Conservation (phyloP, 2,797 vertebrate genomes). For the Florisuga fusca region DNA sequence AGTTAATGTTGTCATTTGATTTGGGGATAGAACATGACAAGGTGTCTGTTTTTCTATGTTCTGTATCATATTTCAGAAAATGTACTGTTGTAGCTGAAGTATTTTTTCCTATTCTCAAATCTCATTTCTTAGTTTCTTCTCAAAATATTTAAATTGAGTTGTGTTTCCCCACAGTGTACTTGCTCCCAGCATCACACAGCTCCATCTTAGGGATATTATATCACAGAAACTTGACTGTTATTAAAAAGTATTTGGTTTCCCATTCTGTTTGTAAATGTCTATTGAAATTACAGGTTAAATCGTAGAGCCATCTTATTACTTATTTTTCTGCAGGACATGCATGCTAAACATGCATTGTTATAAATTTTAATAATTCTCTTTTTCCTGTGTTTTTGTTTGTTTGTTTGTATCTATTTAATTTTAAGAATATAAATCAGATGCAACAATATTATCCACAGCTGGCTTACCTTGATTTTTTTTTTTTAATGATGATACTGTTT, state of each 20-base stretch:
- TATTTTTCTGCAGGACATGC: background rate
- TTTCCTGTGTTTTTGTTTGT: conserved; percentile 2
- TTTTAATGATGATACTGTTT: background rate
- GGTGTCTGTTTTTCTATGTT: background rate
- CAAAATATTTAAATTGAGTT: conserved; percentile 55
- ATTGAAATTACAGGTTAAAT: background rate
- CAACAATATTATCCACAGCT: background rate
- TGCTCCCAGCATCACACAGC: background rate
- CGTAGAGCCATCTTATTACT: background rate
- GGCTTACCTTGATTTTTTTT: background rate
- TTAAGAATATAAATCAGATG: conserved; percentile 6
- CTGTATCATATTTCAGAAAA: conserved; percentile 37
- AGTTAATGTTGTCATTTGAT: background rate
- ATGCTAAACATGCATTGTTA: background rate
- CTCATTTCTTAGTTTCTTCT: conserved; percentile 39
- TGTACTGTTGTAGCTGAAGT: conserved; percentile 9
- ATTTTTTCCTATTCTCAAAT: conserved; percentile 53
- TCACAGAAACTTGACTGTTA: conserved; percentile 8
- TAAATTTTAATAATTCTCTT: background rate
- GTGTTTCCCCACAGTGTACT: background rate
- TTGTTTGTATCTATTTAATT: background rate
- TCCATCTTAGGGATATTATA: conserved; percentile 8
- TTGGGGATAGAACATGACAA: conserved; percentile 14
- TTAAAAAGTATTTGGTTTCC: background rate
- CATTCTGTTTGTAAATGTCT: background rate